Conservation (phyloP, 2,797 vertebrate genomes). For the Leptoclinus maculatus region DNA sequence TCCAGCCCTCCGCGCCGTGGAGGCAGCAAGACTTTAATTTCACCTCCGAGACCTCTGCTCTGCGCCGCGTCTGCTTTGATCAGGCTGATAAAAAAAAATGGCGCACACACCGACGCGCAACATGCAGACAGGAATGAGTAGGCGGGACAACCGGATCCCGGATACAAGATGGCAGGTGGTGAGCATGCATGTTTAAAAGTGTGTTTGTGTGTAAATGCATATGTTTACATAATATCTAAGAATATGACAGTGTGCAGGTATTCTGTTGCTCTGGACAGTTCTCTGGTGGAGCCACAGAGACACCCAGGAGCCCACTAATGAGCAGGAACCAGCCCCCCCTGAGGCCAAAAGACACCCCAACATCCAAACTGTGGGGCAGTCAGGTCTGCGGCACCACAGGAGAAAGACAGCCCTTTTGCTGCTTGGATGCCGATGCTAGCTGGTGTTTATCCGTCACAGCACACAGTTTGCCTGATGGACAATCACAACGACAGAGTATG, state of each 20-base stretch:
- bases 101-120: conserved; percentile 13
- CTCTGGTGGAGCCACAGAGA: conserved; percentile 34
- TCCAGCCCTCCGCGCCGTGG: conserved; percentile 26
- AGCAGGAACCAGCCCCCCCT: conserved; percentile 47
- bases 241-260: background rate
- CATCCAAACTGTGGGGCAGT: conserved; percentile 25
- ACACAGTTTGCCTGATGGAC: background rate
- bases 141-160: background rate
- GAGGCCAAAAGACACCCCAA: conserved; percentile 32
- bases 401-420: background rate
- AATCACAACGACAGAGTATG: conserved; percentile 3
- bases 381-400: background rate
- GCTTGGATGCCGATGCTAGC: background rate
- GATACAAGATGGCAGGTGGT: background rate
- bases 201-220: background rate
- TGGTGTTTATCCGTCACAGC: background rate
- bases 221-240: conserved; percentile 12
- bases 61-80: conserved; percentile 77
- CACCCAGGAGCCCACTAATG: conserved; percentile 60
- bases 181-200: conserved; percentile 20
- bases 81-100: conserved; percentile 52
- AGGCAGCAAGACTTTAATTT: conserved; percentile 78
- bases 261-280: background rate
- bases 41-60: conserved; percentile 78
- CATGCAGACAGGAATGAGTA: background rate